Base-by-base conservation (phyloP, 2,113 vertebrate species). In the Anolis carolinensis region DNA sequence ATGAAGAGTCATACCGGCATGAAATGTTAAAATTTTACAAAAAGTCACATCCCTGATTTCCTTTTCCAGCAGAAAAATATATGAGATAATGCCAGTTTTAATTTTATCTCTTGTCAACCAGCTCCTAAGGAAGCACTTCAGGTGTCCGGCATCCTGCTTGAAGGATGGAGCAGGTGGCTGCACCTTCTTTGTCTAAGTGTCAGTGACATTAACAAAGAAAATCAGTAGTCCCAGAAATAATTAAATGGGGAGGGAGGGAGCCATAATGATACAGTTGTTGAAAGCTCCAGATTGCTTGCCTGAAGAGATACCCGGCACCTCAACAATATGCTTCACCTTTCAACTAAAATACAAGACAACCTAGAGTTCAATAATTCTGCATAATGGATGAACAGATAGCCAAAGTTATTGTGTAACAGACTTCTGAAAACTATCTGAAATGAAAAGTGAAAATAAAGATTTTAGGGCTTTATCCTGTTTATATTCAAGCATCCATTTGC, bases 1-100 rank as follows among this genome's bases (percentile, higher is more conserved):
- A 55, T 89, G 70, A 88, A 76, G 79, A 91, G 50, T 83, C 52
- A 78, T 39, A 3, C 27, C 79, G 86, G 50, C 67, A 62, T 27
- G 67, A 87, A 72, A 79, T 72, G 36, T 67, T 87, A 39, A 14
- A 36, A 73, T 87, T 32, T 71, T 72, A 79, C 30, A 63, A 73
- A 44, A 70, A 30, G 65, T 79, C 32, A 6, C 30, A 65, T 73
- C 36, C 44, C 74, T 82, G 71, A 39, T 74, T 67, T 82, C 62
- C 62, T 30, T 79, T 34, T 71, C 73, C 65, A 32, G 14, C 20
- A 79, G 52, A 1, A 62, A 68, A 48, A 13, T 79, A 23, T 50
- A 32, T 79, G 86, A 79, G 62, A 76, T 25, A 13, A 25, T 7
- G 36, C 74, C 75, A 87, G 16, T 79, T 71, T 44, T 63, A 79